Evolutionary conservation across 2,888 invertebrate species (phyloP).

Genomic region (Pyrochroa serraticornis): DNA sequence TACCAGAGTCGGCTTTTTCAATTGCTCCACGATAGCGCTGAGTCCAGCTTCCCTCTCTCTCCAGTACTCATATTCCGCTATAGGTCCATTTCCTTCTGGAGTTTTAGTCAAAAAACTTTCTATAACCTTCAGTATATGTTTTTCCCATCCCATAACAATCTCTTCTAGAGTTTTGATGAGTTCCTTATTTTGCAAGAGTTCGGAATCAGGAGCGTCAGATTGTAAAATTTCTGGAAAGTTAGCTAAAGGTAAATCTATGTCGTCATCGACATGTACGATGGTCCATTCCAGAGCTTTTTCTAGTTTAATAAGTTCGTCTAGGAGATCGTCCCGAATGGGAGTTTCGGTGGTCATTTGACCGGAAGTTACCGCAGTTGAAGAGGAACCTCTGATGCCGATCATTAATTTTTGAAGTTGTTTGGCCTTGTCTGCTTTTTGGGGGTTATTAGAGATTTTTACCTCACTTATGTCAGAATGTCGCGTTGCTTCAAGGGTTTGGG

Average conservation of each 20-base stretch:
- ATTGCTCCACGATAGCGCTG: constrained; percentile 79
- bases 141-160: constrained; percentile 68
- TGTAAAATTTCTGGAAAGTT: constrained; percentile 61
- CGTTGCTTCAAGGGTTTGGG: too few relatives aligned
- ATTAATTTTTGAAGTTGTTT: too few relatives aligned
- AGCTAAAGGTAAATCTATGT: constrained; percentile 70
- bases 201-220: constrained; percentile 43
- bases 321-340: constrained; percentile 59
- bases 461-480: too few relatives aligned
- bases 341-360: constrained; percentile 37
- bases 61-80: constrained; percentile 89
- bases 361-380: neutral
- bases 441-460: too few relatives aligned
- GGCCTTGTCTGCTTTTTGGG: too few relatives aligned
- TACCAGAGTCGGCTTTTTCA: constrained; percentile 73
- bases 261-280: constrained; percentile 77
- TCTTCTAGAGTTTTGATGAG: constrained; percentile 67
- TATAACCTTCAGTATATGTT: constrained; percentile 67
- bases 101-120: constrained; percentile 63
- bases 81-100: constrained; percentile 75
- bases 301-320: constrained; percentile 52
- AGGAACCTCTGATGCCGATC: neutral
- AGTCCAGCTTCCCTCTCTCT: constrained; percentile 78
- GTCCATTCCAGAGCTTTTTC: constrained; percentile 59
- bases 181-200: constrained; percentile 58